Evolutionary conservation across 64 coral and sea anemone genomes (phyloP).

Genomic region (Montipora cactus): DNA sequence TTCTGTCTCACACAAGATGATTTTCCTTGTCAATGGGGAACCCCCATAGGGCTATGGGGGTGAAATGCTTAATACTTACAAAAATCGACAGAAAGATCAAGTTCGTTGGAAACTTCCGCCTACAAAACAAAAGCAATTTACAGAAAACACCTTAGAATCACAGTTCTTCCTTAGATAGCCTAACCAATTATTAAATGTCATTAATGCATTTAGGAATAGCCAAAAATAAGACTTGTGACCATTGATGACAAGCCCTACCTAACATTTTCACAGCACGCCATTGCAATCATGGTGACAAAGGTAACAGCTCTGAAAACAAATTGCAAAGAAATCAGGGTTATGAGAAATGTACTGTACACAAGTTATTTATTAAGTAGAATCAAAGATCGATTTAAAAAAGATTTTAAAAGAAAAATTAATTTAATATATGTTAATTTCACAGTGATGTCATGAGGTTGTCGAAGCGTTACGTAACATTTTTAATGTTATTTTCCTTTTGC

Average conservation of each 20-base stretch:
- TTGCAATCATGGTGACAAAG: conserved; percentile 92
- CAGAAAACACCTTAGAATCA: not conserved
- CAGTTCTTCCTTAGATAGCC: too few relatives aligned
- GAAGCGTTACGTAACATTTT: too few relatives aligned
- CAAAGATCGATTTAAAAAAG: too few relatives aligned
- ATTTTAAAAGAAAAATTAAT: too few relatives aligned
- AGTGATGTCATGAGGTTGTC: too few relatives aligned
- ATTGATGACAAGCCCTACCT: conserved; percentile 52
- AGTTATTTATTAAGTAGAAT: too few relatives aligned
- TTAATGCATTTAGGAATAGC: not conserved
- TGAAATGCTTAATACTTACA: conserved; percentile 67
- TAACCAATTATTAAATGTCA: not conserved
- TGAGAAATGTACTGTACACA: not conserved
- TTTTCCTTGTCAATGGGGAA: too few relatives aligned
- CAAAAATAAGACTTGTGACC: too few relatives aligned
- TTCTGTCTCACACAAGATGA: too few relatives aligned
- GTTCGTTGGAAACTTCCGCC: conserved; percentile 87
- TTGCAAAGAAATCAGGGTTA: not conserved
- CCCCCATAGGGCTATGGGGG: too few relatives aligned
- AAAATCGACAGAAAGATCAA: conserved; percentile 85
- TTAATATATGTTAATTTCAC: too few relatives aligned
- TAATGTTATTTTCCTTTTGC: too few relatives aligned
- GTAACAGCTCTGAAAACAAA: conserved; percentile 77
- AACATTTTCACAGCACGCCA: conserved; percentile 96
- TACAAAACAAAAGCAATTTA: conserved; percentile 10